Evolutionary conservation across 2,888 invertebrate species (phyloP), one percentile per base, ranked within the genome.

Genomic region (Cantharis nigra): DNA sequence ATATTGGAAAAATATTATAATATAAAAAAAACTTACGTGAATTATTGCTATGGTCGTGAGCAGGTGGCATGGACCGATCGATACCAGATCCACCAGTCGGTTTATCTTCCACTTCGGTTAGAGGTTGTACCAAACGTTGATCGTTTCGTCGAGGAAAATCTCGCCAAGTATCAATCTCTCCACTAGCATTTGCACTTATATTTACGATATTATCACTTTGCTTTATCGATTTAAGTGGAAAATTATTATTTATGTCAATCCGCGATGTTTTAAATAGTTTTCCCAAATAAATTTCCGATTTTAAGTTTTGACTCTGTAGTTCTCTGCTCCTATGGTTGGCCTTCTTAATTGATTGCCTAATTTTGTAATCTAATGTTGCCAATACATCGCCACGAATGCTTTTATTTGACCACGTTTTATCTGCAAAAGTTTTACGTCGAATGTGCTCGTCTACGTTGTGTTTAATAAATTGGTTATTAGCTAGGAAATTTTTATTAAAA

Each of bases 21-120:
- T n/a, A n/a, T 49, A 49, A 49, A 72, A 33, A 23, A 65, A 30
- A 87, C 86, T 87, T 82, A 87, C 87, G 85, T 87, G 86, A 85
- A 83, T 84, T 85, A 82, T 83, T 84, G 83, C 82, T 82, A 84
- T 85, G 83, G 82, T 84, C 85, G 84, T 85, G 84, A 83, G 83
- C 86, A 76, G 86, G 85, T 82, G 85, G 86, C 87, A 87, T 87
- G 83, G 86, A 86, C 86, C 85, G 87, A 80, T 80, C 72, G 62
- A 77, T 72, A 70, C 72, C 77, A 63, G 79, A 76, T 76, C 76
- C 79, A 71, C 76, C 78, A 74, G 71, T 72, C 11, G 70, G 62
- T 67, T 73, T 74, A 28, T 75, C 69, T 73, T 75, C 69, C 67
- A 76, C 72, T 72, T 75, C 80, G n/a, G 73, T 64, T 16, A 71